These are phyloP conservation scores for Conus ventricosus DNA, from an alignment of 1,140 invertebrate genomes.

Conservation along the genomic window DNA sequence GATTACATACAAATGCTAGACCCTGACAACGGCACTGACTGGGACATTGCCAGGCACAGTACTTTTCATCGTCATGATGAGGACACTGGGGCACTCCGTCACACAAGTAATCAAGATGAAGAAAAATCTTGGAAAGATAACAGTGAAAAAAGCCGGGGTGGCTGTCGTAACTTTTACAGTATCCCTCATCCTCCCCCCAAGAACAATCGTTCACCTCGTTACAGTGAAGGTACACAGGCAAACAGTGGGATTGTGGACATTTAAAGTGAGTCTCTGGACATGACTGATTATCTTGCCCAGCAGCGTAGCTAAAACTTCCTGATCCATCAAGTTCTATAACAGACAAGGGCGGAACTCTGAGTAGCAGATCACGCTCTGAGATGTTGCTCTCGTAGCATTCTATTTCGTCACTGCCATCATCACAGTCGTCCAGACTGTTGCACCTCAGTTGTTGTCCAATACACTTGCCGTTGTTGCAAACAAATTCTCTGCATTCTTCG, in stretches of 20 bases:
- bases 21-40: constrained; percentile 41
- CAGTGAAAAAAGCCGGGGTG: constrained; percentile 37
- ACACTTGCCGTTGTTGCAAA: neutral
- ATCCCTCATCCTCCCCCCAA: constrained; percentile 6
- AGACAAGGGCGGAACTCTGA: neutral
- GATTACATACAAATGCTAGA: constrained; percentile 16
- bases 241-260: neutral
- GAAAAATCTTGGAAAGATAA: constrained; percentile 21
- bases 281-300: neutral
- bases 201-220: constrained; percentile 29
- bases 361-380: neutral
- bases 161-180: neutral
- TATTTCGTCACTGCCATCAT: constrained; percentile 6
- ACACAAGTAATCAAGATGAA: constrained; percentile 24
- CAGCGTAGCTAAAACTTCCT: neutral
- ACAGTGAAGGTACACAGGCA: constrained; percentile 25
- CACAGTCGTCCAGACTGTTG: constrained; percentile 1
- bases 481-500: constrained; percentile 2
- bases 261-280: constrained; percentile 25
- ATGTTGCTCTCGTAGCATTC: neutral
- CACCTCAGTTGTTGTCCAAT: neutral
- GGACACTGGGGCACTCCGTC: constrained; percentile 33
- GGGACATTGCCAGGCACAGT: constrained; percentile 41
- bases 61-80: constrained; percentile 37
- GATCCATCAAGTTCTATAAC: constrained; percentile 1